Evolutionary conservation across 30 jellyfish, hydroid and myxozoan species (phyloP).

Genomic region (Hydra vulgaris): DNA sequence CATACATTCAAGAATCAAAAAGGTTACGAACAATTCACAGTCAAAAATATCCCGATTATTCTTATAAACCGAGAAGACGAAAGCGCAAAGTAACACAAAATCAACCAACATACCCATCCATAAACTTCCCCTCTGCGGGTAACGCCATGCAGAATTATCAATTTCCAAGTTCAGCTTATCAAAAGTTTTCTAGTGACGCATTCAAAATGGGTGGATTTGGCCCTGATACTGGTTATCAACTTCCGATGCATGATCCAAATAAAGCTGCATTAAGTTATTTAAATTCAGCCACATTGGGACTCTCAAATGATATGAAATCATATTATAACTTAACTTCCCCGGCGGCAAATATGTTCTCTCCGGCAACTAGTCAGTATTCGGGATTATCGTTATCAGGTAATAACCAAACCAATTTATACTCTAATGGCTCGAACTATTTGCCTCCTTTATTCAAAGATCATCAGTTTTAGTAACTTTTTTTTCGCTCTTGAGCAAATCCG

Average conservation of each 20-base stretch:
- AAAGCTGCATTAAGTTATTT: constrained; percentile 56
- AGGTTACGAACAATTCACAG: constrained; percentile 90
- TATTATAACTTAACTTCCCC: constrained; percentile 80
- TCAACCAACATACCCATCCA: constrained; percentile 77
- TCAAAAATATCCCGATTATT: constrained; percentile 93
- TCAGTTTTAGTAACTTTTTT: too few species aligned
- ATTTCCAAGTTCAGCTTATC: constrained; percentile 66
- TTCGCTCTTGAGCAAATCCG: too few species aligned
- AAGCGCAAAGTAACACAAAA: constrained; percentile 87
- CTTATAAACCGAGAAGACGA: constrained; percentile 94
- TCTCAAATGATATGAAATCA: constrained; percentile 77
- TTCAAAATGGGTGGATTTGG: constrained; percentile 79
- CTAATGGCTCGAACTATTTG: constrained; percentile 69
- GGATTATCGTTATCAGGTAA: constrained; percentile 58
- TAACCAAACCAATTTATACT: constrained; percentile 60
- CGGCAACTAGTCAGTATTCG: constrained; percentile 64
- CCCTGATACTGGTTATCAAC: constrained; percentile 65
- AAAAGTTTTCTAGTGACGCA: constrained; percentile 83
- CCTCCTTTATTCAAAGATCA: constrained; percentile 86
- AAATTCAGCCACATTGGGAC: constrained; percentile 78
- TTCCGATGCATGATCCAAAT: constrained; percentile 80
- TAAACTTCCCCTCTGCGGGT: constrained; percentile 71
- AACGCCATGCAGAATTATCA: constrained; percentile 82
- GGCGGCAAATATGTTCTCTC: constrained; percentile 58
- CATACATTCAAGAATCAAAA: constrained; percentile 85